Base-by-base conservation (phyloP, 2,888 invertebrate genomes). In the Harmothoe impar region DNA sequence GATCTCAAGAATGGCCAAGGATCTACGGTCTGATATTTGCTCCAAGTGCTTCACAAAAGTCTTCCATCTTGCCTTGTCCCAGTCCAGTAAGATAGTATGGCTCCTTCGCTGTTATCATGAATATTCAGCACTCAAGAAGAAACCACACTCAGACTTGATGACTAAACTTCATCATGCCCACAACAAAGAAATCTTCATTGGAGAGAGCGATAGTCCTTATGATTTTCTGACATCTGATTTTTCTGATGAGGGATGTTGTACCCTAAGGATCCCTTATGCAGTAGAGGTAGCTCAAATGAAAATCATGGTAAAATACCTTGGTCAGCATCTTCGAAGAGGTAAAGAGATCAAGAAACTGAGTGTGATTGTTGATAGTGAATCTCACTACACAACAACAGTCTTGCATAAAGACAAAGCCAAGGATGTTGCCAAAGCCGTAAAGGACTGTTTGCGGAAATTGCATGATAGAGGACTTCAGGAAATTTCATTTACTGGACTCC, bases 191-290 rank as follows among this genome's bases (percentile, higher is more conserved):
- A 33, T 81, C 43, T 43, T 35, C 20, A 33, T 81, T 23, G 12
- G 43, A 35, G 23, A 35, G 20, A 81, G 23, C 12, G 35, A 43
- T 0, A 81, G 81, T 43, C 81, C 81, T 10, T 43, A 81, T 81
- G 81, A 81, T 81, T 81, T 81, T 35, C 81, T 81, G 15, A 17
- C 35, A 23, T 33, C 25, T 81, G 81, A 81, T 15, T 81, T 33
- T 25, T 81, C 81, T 7, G n/a, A 81, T 20, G 33, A 12, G 33
- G 81, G 81, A 1, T 17, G 33, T n/a, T 81, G 81, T 43, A 35
- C 43, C 81, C 35, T 81, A n/a, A 81, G 15, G 25, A 81, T 81
- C 81, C 81, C 81, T n/a, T 81, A 81, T 81, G 81, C 81, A 33
- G 23, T 12, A 43, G 81, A 81, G n/a, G 43, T 81, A 35, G 15